Evolutionary conservation across 2,888 invertebrate genomes (phyloP), one percentile per base, ranked within the genome.

Genomic region (Phalera bucephala): DNA sequence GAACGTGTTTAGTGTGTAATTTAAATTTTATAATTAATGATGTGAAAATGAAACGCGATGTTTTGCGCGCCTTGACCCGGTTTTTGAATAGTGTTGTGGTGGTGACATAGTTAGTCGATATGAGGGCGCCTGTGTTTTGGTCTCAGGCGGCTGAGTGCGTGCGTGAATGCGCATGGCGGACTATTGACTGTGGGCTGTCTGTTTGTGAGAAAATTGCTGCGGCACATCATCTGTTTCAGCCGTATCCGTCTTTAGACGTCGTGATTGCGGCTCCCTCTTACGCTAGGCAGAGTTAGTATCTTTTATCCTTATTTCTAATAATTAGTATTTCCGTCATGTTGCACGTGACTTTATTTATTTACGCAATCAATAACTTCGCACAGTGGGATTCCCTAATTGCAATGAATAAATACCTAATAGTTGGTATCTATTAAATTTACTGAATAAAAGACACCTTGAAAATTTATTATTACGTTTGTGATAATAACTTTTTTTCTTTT

Each of bases 161-260:
- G 49, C 68, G 72, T 40, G 81, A 77, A 52, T 83, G 81, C 47
- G 75, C 77, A 14, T 73, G 79, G 73, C 72, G 70, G 47, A 64
- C 78, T 17, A 51, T 81, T 30, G 73, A 76, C 40, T 88, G 86
- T 40, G 80, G 81, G 1, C 35, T 80, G 33, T 60, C 59, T 28
- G 70, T 72, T 1, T 88, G 88, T 33, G 74, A 75, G 47, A 64
- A 59, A 33, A 44, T 81, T 27, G 75, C 79, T 1, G 67, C 61
- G 5, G 80, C 72, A 0, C 75, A 83, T 6, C 69, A 70, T 15
- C 32, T 81, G 13, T 44, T 84, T 51, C 76, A 71, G 39, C 82
- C 85, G 3, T 86, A 80, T 40, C 86, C 87, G 2, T 66, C 59
- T 25, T 45, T 84, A 41, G 87, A 87, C 36, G 86, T 82, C 36